These are phyloP conservation scores for Limnephilus lunatus DNA, from an alignment of 2,888 invertebrate genomes.

Conservation along the genomic window DNA sequence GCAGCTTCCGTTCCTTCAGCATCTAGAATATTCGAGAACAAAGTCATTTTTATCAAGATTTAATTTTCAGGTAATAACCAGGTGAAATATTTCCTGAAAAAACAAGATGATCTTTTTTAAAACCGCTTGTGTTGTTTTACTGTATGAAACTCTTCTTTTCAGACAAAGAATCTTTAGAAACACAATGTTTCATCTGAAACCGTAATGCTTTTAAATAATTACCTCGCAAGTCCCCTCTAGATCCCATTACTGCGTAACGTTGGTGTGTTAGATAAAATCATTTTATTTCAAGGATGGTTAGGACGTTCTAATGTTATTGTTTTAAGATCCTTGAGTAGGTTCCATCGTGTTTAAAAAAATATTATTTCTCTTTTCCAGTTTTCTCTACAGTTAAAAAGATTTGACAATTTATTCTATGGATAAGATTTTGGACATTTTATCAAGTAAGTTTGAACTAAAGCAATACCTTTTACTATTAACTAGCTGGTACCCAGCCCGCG, in stretches of 20 bases:
- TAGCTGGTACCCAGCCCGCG: too few relatives aligned
- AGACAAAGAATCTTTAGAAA: not conserved
- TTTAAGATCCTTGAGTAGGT: not conserved
- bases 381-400: not conserved
- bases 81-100: not conserved
- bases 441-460: not conserved
- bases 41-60: constrained; percentile 16
- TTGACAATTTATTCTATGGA: not conserved
- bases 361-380: not conserved
- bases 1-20: constrained; percentile 91
- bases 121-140: not conserved
- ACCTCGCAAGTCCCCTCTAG: too few relatives aligned
- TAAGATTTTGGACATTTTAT: not conserved
- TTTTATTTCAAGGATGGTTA: not conserved
- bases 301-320: not conserved
- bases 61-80: not conserved
- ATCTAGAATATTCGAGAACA: constrained; percentile 78
- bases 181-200: too few relatives aligned
- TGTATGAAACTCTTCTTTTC: not conserved
- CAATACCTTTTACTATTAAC: too few relatives aligned
- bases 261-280: too few relatives aligned
- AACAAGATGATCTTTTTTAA: not conserved
- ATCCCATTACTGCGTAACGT: too few relatives aligned
- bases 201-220: too few relatives aligned
- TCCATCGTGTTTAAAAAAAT: not conserved